These are phyloP conservation scores for Romanomermis culicivorax DNA, from an alignment of 2,888 invertebrate genomes.

Conservation along the genomic window DNA sequence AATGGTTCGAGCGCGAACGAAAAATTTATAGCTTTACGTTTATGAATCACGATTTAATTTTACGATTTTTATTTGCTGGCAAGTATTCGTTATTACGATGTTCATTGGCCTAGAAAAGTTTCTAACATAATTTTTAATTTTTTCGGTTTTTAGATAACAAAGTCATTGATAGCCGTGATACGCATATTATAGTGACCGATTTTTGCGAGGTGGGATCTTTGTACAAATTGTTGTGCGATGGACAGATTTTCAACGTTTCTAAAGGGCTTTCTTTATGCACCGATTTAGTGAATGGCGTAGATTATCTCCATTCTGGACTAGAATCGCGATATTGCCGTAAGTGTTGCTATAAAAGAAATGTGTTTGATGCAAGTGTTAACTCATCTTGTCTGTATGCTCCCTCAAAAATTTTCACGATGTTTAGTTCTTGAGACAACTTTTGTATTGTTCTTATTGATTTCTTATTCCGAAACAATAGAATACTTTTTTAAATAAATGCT, in stretches of 20 bases:
- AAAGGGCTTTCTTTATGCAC: background rate
- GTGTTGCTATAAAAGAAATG: background rate
- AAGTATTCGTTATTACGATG: background rate
- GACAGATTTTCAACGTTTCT: background rate
- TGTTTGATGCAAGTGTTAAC: too few species aligned
- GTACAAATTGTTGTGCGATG: background rate
- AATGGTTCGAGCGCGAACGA: background rate
- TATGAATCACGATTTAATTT: background rate
- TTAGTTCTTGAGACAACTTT: too few species aligned
- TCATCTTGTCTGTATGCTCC: too few species aligned
- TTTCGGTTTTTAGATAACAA: background rate
- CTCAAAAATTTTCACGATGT: too few species aligned
- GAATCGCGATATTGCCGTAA: background rate
- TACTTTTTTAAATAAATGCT: too few species aligned
- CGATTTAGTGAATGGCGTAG: background rate
- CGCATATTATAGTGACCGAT: background rate
- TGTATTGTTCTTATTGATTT: too few species aligned
- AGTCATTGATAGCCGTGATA: background rate
- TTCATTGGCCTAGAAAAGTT: too few species aligned
- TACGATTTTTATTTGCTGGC: background rate
- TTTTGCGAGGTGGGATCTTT: background rate
- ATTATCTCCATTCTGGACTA: background rate
- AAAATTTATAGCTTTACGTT: background rate
- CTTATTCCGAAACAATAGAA: too few species aligned
- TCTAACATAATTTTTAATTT: too few species aligned